Percentiles rank a stretch among this genome's conserved stretches.
These are phyloP conservation scores for Hexactinellida sp. DNA, from an alignment of 37 sponge, comb jelly and placozoan genomes.

Conservation along the genomic window DNA sequence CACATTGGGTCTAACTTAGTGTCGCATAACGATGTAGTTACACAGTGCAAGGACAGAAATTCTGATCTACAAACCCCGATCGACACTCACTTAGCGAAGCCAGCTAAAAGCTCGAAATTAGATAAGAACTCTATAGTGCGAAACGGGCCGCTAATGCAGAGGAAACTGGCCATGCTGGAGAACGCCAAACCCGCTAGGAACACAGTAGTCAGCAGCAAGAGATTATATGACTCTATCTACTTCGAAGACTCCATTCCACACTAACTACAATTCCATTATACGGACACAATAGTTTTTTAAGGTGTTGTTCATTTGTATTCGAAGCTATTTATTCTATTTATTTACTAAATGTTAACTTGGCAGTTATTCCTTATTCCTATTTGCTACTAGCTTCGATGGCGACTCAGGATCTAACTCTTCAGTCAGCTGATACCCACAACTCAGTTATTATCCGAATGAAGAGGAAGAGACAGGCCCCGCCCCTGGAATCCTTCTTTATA, in stretches of 20 bases:
- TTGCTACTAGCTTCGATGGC: too few species aligned
- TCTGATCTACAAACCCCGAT: not conserved
- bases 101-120: not conserved
- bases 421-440: not conserved
- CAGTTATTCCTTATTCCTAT: too few species aligned
- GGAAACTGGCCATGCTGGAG: not conserved
- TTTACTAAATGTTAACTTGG: not conserved
- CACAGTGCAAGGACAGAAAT: not conserved
- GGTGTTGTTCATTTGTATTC: not conserved
- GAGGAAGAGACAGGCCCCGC: not conserved
- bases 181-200: not conserved
- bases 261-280: not conserved
- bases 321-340: not conserved
- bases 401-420: too few species aligned
- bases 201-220: not conserved
- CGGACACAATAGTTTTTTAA: not conserved
- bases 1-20: not conserved
- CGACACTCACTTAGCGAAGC: not conserved
- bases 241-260: not conserved
- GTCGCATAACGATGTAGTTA: not conserved
- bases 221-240: not conserved
- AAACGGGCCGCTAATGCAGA: not conserved
- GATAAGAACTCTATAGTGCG: not conserved
- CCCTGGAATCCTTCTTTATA: not conserved
- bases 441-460: constrained; percentile 1